A percentile compares a stretch with the other conserved stretches of the same genome.
Conservation (phyloP, 2,797 vertebrate genomes). For the Tangara arthus region DNA sequence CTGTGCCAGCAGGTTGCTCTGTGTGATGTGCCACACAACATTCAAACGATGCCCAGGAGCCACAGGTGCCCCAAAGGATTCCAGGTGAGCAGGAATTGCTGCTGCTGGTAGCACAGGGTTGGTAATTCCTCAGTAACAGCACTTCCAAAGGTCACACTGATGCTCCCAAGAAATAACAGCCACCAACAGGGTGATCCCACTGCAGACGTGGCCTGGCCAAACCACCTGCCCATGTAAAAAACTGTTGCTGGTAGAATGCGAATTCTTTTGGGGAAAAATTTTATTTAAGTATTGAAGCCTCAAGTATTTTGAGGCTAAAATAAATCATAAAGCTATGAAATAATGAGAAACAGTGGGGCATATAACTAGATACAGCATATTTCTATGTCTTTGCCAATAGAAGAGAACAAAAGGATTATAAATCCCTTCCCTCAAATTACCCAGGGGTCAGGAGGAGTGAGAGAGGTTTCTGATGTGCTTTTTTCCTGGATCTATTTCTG, state of each 20-base stretch:
- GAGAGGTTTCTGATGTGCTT: not conserved
- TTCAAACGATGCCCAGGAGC: fast-evolving
- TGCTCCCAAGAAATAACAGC: not conserved
- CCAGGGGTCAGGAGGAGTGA: not conserved
- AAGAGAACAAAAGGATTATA: not conserved
- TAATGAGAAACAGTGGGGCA: not conserved
- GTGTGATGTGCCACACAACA: fast-evolving
- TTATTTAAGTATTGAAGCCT: not conserved
- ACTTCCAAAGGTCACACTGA: not conserved
- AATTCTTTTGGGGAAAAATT: not conserved
- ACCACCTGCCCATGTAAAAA: not conserved
- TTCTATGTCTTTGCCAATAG: not conserved
- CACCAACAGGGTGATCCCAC: not conserved
- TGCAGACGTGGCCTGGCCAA: not conserved
- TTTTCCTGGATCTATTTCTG: slow-evolving; percentile 15
- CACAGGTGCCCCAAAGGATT: not conserved
- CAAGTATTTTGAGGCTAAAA: not conserved
- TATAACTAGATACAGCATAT: not conserved
- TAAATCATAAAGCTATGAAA: not conserved
- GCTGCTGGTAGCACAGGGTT: not conserved
- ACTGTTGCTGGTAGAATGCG: not conserved
- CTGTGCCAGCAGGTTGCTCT: not conserved
- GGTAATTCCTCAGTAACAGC: not conserved
- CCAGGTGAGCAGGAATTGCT: not conserved
- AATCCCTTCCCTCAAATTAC: not conserved